These are phyloP conservation scores for Smithornis capensis DNA, from an alignment of 2,113 vertebrate species.

Conservation along the genomic window DNA sequence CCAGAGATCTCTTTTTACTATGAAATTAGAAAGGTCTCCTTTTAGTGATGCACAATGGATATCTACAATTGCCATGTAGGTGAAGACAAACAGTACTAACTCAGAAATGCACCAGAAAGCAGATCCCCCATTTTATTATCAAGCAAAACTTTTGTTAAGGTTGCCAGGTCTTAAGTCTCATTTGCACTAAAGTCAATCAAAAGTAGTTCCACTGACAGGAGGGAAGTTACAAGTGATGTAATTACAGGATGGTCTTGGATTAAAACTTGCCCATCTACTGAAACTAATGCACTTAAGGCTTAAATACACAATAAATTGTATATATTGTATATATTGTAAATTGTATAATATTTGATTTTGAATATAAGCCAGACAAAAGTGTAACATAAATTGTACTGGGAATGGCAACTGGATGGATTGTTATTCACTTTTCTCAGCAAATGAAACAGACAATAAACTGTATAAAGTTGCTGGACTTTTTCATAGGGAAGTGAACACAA, in stretches of 20 bases:
- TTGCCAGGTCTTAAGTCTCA: background rate
- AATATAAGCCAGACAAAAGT: background rate
- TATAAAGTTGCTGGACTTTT: background rate
- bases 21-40: background rate
- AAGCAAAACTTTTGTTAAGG: background rate
- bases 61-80: background rate
- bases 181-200: background rate
- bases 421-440: background rate
- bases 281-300: background rate
- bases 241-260: background rate
- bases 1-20: conserved; percentile 38
- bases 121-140: background rate
- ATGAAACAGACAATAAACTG: background rate
- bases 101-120: background rate
- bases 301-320: background rate
- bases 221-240: background rate
- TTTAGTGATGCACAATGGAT: background rate
- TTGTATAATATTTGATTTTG: background rate
- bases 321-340: no score
- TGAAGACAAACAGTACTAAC: conserved; percentile 12
- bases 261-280: background rate
- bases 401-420: background rate
- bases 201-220: background rate
- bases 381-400: background rate
- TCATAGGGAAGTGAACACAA: background rate